These are phyloP conservation scores for Butorides virescens DNA, from an alignment of 2,113 vertebrate genomes.

Conservation along the genomic window DNA sequence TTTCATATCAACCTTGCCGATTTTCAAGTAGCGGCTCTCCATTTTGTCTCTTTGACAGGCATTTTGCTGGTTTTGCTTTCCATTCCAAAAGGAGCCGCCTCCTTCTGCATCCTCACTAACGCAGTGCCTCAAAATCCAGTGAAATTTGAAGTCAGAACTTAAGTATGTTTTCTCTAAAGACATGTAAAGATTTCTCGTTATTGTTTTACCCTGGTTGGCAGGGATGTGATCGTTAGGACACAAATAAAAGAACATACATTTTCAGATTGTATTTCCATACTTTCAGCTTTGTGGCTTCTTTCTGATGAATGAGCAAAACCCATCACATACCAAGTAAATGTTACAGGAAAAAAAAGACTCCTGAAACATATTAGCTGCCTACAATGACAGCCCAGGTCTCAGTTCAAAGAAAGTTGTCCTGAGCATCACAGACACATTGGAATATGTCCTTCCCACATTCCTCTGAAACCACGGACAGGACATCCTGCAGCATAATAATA, in stretches of 20 bases:
- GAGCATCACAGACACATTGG: neutral
- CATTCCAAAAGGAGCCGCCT: neutral
- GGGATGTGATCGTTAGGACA: neutral
- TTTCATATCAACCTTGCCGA: neutral
- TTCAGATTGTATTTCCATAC: neutral
- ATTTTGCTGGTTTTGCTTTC: neutral
- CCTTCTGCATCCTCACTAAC: neutral
- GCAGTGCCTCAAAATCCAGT: neutral
- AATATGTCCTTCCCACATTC: neutral
- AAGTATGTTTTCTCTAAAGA: neutral
- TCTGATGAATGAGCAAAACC: neutral
- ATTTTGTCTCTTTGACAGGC: neutral
- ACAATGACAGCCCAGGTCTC: neutral
- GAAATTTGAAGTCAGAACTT: neutral
- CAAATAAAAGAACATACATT: neutral
- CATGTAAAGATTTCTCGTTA: neutral
- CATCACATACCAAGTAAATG: neutral
- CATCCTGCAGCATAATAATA: neutral
- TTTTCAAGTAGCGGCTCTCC: neutral
- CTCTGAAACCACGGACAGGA: constrained; percentile 8
- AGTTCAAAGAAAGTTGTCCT: constrained; percentile 17
- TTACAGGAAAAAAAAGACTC: neutral
- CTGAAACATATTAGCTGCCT: constrained; percentile 2
- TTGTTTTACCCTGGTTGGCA: neutral
- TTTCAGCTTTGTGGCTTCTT: neutral